phyloP scores from a whole-genome alignment of 2,888 invertebrate species.

The Rhogogaster chlorosoma region DNA sequence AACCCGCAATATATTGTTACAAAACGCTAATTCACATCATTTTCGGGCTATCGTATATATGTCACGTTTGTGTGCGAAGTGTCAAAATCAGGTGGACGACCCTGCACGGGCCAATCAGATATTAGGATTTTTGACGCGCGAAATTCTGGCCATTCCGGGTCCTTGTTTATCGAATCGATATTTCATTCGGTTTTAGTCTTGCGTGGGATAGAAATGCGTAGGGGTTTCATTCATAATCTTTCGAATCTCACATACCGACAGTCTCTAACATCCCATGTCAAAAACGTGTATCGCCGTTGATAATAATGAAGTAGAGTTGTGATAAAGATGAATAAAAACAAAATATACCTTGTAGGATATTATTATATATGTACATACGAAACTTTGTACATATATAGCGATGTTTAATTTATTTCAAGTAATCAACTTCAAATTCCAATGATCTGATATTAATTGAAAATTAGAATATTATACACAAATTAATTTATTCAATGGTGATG shows the following conservation, averaged over 20 bases:
- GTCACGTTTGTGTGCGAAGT: slow-evolving; percentile 31
- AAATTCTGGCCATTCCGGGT: slow-evolving; percentile 43
- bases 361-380: neutral
- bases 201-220: slow-evolving; percentile 12
- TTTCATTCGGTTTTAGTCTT: slow-evolving; percentile 36
- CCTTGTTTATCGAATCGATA: slow-evolving; percentile 48
- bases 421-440: neutral
- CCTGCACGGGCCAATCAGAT: slow-evolving; percentile 27
- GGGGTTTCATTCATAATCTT: slow-evolving; percentile 39
- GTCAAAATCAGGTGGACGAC: slow-evolving; percentile 48
- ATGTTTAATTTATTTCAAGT: neutral
- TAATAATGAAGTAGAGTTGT: neutral
- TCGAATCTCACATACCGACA: neutral
- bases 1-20: slow-evolving; percentile 1
- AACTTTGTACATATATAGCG: neutral
- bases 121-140: slow-evolving; percentile 26
- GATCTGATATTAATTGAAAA: neutral
- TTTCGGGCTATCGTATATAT: neutral
- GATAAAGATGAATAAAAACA: neutral
- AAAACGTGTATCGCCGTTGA: neutral
- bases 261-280: neutral
- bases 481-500: neutral
- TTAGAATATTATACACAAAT: neutral
- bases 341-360: neutral
- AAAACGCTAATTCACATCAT: slow-evolving; percentile 28